Evolutionary conservation across 2,113 vertebrate species (phyloP), one percentile per base, ranked within the genome.

Genomic region (Corythaixoides concolor): DNA sequence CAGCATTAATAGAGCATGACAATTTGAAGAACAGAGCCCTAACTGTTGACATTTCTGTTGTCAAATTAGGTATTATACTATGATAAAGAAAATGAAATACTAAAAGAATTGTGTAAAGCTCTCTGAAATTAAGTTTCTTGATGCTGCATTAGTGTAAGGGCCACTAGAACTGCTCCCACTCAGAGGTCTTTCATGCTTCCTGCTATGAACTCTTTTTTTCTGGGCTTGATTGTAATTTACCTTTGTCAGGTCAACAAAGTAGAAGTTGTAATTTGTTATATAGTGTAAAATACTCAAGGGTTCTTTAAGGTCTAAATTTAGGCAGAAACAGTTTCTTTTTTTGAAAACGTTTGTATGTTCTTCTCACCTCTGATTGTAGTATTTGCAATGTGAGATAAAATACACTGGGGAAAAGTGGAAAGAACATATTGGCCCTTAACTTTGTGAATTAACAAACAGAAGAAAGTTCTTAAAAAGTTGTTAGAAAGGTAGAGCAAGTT

Each of bases 21-120:
- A 8, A 91, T 95, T 96, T 97, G 97, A 98, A 98, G 97, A 98
- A 97, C 90, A 97, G 95, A 98, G 93, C 77, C 93, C 95, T 97
- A 97, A 96, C 87, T 96, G 96, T 97, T 97, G 96, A 98, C 93
- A 97, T 98, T 97, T 98, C 91, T 96, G 95, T 97, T 98, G 96
- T 98, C 97, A 98, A 93, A 88, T 49, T 92, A 96, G 94, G 95
- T 96, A 97, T 98, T 98, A 96, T 90, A 75, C 84, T 90, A 80
- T 60, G 88, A 97, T 96, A 97, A 96, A 97, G 95, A 97, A 97
- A 97, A 97, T 93, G 45, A 96, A 97, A 96, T 97, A 97, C 94
- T 90, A 83, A 94, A 97, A 96, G 96, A 97, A 96, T 90, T 52
- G 47, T 64, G 81, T 78, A 95, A 96, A 91, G 95, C 93, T 96